Evolutionary conservation across 1,140 invertebrate species (phyloP).

Genomic region (Melipona quadrifasciata): DNA sequence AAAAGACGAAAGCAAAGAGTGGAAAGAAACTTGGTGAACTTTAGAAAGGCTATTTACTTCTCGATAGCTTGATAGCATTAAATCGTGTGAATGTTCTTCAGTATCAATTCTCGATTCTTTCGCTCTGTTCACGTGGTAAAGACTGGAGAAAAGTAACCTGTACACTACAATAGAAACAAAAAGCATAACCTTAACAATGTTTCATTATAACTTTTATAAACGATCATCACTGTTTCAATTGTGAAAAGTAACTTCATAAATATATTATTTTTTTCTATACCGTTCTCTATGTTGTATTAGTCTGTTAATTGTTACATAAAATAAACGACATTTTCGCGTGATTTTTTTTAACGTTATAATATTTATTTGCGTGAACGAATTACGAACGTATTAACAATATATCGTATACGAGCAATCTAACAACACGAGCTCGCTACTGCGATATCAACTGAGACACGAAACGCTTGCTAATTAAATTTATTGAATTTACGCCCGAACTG

Average conservation of each 20-base stretch:
- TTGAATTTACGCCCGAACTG: slow-evolving; percentile 21
- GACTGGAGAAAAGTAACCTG: neutral
- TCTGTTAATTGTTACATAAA: neutral
- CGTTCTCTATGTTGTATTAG: too few species aligned
- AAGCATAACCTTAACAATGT: neutral
- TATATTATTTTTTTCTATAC: neutral
- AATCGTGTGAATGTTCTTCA: slow-evolving; percentile 9
- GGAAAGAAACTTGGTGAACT: slow-evolving; percentile 1
- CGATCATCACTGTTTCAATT: neutral
- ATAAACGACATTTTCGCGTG: neutral
- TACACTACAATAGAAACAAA: too few species aligned
- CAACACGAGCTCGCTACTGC: neutral
- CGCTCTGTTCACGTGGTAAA: neutral
- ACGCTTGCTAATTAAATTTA: slow-evolving; percentile 31
- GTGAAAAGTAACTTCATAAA: neutral
- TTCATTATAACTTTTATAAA: neutral
- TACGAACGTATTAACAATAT: neutral
- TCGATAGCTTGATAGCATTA: slow-evolving; percentile 6
- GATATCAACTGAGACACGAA: slow-evolving; percentile 5
- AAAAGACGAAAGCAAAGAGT: neutral
- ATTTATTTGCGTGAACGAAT: neutral
- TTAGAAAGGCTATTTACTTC: slow-evolving; percentile 20
- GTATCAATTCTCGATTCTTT: neutral
- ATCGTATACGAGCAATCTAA: neutral
- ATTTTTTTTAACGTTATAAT: neutral